Evolutionary conservation across 2,797 vertebrate genomes (phyloP).

Genomic region (Nannoperca obscura): DNA sequence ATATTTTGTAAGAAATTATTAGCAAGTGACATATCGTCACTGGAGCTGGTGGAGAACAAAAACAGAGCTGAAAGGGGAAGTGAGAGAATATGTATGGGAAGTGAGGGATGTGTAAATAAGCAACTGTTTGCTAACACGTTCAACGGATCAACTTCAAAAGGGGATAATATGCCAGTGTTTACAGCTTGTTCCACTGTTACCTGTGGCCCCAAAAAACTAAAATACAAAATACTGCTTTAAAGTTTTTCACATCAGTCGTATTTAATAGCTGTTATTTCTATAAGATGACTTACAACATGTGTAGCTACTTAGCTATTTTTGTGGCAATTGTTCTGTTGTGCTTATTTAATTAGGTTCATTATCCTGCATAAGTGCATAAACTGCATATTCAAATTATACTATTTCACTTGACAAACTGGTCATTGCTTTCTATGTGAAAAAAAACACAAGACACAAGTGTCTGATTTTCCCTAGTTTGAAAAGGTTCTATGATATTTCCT

Average conservation of each 20-base stretch:
- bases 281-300: background rate
- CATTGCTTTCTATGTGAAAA: background rate
- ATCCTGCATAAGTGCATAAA: background rate
- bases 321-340: background rate
- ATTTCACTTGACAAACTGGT: background rate
- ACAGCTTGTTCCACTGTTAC: no score
- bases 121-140: no score
- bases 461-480: background rate
- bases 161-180: no score
- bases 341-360: background rate
- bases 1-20: no score
- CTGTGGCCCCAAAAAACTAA: no score
- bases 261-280: background rate
- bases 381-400: background rate
- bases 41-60: no score
- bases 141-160: no score
- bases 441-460: background rate
- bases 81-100: no score
- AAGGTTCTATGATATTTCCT: slow-evolving; percentile 8
- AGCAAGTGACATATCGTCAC: no score
- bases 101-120: background rate
- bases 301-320: background rate
- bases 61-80: no score
- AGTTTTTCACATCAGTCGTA: background rate
- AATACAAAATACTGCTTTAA: no score